phyloP scores from a whole-genome alignment of 92 coral and sea anemone genomes.

The Hydrozoanthus gracilis region DNA sequence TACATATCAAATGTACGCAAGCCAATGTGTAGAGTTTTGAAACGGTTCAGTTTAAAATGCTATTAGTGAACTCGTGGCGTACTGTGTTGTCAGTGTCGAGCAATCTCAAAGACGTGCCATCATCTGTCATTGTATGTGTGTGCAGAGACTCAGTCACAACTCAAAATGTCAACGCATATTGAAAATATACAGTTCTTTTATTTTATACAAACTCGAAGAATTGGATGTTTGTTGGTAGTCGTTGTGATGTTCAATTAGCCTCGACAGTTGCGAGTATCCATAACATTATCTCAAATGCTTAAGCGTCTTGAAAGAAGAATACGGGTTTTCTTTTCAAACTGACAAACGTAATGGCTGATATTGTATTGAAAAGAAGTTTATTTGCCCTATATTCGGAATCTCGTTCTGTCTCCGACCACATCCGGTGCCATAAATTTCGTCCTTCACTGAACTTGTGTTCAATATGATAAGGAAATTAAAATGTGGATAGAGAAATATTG shows the following conservation, averaged over 20 bases:
- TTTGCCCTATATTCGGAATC: constrained; percentile 42
- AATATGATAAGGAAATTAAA: constrained; percentile 32
- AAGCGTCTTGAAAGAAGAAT: constrained; percentile 49
- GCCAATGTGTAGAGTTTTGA: constrained; percentile 7
- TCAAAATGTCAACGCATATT: constrained; percentile 31
- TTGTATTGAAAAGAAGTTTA: constrained; percentile 42
- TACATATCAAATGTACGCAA: constrained; percentile 74
- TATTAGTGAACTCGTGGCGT: constrained; percentile 8
- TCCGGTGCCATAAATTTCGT: constrained; percentile 69
- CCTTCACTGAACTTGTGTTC: constrained; percentile 39
- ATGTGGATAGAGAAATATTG: neutral
- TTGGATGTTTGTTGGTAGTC: constrained; percentile 67
- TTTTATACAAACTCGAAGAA: constrained; percentile 18
- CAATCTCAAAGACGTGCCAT: neutral
- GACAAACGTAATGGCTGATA: constrained; percentile 48
- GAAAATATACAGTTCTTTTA: constrained; percentile 30
- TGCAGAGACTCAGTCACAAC: constrained; percentile 42
- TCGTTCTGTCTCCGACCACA: constrained; percentile 64
- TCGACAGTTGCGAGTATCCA: constrained; percentile 80
- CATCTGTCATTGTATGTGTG: constrained; percentile 19
- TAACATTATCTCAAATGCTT: constrained; percentile 67
- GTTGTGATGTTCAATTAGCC: constrained; percentile 65
- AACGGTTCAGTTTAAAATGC: constrained; percentile 19
- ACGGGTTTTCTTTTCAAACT: constrained; percentile 30
- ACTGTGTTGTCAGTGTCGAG: neutral